phyloP scores from a whole-genome alignment of 2,113 vertebrate genomes.

The Nipponia nippon region DNA sequence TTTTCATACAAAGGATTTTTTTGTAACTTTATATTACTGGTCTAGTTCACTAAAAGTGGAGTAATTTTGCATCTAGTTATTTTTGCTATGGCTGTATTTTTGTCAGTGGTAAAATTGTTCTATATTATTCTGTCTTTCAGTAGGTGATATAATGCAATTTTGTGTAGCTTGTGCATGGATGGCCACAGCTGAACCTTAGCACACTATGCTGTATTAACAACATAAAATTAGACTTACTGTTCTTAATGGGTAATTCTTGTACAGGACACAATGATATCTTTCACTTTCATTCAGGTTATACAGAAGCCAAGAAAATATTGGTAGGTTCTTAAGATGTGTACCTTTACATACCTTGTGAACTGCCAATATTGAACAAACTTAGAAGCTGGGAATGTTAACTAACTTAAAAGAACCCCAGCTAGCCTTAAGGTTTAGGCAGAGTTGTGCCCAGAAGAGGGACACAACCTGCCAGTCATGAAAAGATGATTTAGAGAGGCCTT shows the following conservation, averaged over 20 bases:
- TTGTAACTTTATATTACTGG: neutral
- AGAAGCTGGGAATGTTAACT: neutral
- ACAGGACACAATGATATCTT: neutral
- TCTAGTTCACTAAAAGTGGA: neutral
- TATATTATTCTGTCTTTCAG: neutral
- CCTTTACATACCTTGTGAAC: neutral
- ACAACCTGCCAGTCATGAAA: neutral
- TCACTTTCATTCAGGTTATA: neutral
- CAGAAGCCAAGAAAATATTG: neutral
- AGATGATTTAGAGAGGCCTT: neutral
- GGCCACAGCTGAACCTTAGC: neutral
- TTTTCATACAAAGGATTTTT: neutral
- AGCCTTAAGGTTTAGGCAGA: neutral
- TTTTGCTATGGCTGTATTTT: neutral
- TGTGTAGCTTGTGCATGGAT: neutral
- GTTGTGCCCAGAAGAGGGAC: neutral
- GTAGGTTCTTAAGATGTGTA: neutral
- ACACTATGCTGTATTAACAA: neutral
- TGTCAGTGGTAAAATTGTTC: neutral
- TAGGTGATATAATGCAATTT: neutral
- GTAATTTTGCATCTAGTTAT: neutral
- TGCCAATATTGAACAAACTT: neutral
- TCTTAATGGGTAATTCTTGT: neutral
- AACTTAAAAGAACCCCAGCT: neutral
- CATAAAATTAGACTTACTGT: neutral